phyloP scores from a whole-genome alignment of 2,888 invertebrate genomes.

The Agrochola circellaris region DNA sequence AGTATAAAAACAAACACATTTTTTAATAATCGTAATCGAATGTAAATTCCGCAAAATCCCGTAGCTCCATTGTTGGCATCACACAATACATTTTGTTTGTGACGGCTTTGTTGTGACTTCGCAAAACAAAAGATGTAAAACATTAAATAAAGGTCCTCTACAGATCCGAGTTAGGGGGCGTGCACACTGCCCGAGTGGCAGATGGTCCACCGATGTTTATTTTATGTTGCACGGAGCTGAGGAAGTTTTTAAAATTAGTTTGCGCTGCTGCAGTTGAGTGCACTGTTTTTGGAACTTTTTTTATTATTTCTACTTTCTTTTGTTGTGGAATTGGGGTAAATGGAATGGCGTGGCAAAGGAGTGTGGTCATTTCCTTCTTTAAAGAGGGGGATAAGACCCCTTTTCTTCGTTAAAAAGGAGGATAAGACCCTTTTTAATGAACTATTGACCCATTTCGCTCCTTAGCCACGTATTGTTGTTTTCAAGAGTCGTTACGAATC shows the following conservation, averaged over 20 bases:
- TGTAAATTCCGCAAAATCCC: neutral
- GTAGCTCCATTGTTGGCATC: conserved; percentile 17
- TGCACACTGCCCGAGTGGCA: conserved; percentile 24
- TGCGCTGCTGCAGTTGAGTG: conserved; percentile 35
- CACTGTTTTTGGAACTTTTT: conserved; percentile 43
- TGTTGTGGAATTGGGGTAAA: conserved; percentile 16
- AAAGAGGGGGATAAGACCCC: no score
- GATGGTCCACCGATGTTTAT: conserved; percentile 43
- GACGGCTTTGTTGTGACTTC: conserved; percentile 1
- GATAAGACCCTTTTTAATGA: no score
- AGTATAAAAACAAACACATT: neutral
- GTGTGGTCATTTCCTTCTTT: no score
- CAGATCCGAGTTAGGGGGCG: conserved; percentile 28
- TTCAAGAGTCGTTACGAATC: no score
- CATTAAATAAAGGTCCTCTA: conserved; percentile 51
- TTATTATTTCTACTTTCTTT: conserved; percentile 37
- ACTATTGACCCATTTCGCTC: no score
- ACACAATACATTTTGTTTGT: conserved; percentile 36
- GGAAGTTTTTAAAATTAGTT: conserved; percentile 55
- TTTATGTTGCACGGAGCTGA: conserved; percentile 21
- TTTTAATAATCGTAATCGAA: neutral
- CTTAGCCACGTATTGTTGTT: no score
- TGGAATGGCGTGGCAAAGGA: neutral
- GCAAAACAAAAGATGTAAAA: conserved; percentile 58
- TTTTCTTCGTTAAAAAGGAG: no score